Base-by-base conservation (phyloP, 37 sponge, comb jelly and placozoan genomes). In the Tethya wilhelma region DNA sequence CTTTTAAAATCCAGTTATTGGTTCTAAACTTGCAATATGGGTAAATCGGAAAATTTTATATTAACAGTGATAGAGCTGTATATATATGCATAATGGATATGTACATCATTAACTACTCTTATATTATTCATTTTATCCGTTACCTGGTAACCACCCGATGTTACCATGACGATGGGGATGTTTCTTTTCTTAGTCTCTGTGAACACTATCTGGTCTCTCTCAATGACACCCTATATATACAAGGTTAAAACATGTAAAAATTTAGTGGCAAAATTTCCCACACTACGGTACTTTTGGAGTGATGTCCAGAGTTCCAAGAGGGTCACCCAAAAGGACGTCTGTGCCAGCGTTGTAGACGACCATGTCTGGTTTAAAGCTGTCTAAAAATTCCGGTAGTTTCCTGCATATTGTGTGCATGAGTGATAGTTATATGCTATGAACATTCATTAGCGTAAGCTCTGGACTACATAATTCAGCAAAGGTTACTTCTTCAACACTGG, bases 291-390 rank as follows among this genome's bases (percentile, higher is more conserved):
- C 93, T 60, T 87, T 74, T 14, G 87, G 77, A 39, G 96, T 90
- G 75, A 96, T 96, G 64, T 85, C 84, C n/a, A 96, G 75, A 17
- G 39, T 39, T 29, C 96, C 96, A 1, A 96, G 45, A 1, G 83
- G 87, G 41, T 96, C 96, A 19, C 94, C 94, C 20, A 70, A 36
- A 6, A 96, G 78, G 38, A 96, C 56, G 42, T 96, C 96, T 28
- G 96, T 96, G 49, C 92, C 96, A 9, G 96, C 96, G 67, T 96
- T 96, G 75, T 92, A 96, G 37, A 96, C 84, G 7, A 96, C 90
- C 58, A 96, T 78, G 73, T 96, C 93, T 32, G 96, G 96, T 60
- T 84, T 71, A 70, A 93, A 96, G 23, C 26, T 33, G 36, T 90
- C 90, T 68, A 96, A 46, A 6, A 71, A 76, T 41, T 8, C 57